Conservation (phyloP, 2,888 invertebrate species). For the Pheosia gnoma region DNA sequence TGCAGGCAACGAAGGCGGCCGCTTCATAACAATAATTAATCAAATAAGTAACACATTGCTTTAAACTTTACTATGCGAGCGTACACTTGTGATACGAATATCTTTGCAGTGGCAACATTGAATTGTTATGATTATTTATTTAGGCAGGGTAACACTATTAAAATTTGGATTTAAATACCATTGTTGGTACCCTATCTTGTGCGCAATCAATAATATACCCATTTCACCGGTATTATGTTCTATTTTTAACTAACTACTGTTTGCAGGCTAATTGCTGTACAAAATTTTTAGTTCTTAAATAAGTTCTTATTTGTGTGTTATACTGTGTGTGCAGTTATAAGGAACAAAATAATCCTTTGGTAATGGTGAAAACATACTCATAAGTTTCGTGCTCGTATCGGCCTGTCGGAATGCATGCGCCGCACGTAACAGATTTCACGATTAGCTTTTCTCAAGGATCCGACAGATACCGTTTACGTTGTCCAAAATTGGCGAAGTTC, state of each 20-base stretch:
- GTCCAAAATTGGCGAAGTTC: no score
- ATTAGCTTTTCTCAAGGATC: no score
- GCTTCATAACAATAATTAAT: constrained; percentile 60
- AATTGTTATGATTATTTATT: neutral
- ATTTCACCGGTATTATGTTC: neutral
- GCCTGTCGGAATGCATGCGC: no score
- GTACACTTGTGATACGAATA: neutral
- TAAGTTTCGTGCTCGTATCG: no score
- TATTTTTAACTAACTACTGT: neutral
- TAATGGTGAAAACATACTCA: no score
- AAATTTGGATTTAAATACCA: neutral
- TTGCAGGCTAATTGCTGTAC: neutral
- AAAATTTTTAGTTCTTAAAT: neutral
- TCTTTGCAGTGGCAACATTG: neutral
- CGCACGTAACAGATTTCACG: no score
- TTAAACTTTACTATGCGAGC: constrained; percentile 9
- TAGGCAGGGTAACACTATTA: neutral
- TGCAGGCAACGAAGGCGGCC: constrained; percentile 67
- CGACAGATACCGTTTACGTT: no score
- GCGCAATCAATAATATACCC: neutral
- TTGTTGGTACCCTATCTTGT: neutral
- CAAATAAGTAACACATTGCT: constrained; percentile 26
- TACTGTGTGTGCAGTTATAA: neutral
- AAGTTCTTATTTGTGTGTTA: neutral
- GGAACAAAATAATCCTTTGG: no score